Evolutionary conservation across 2,888 invertebrate genomes (phyloP), one percentile per base, ranked within the genome.

Genomic region (Leptopilina myrica): DNA sequence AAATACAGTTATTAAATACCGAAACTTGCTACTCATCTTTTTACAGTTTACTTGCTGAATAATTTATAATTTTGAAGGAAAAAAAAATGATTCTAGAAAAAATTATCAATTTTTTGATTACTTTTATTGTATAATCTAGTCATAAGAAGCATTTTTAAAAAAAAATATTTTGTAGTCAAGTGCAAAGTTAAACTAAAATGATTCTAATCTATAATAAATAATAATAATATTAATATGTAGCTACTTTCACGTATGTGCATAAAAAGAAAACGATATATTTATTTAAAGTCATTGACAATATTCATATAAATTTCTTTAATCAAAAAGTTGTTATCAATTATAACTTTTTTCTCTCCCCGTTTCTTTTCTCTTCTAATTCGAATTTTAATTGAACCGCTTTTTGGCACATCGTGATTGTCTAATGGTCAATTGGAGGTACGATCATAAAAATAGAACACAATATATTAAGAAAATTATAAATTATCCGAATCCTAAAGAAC

Each of bases 401-500:
- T 85, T 86, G 86, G 86, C 86, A 86, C 85, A 84, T 85, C 79
- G 80, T 83, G 83, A 85, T 86, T 85, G 85, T 85, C 82, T 80
- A 78, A 78, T 75, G 83, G 80, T 80, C 83, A 78, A 83, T 81
- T 78, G 77, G 81, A 80, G 78, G 78, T 46, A 53, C 33, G 62
- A 33, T 77, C 64, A 59, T 20, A 76, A 79, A 33, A 64, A 76
- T 77, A 49, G 79, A 79, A 76, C 80, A 84, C 80, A 84, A 83
- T 83, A 84, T 82, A 84, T 84, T 83, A 82, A 79, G 75, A 80
- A 80, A 49, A 67, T n/a, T 43, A 43, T 43, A 43, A 40, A 14
- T 53, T 53, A 53, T 15, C 0, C 8, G n/a, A 62, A 62, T 62
- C 20, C 62, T 62, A 62, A 62, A 62, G 62, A 2, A 62, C 62